These are phyloP conservation scores for Apistogramma diplotaenia DNA, from an alignment of 2,113 vertebrate genomes.

Conservation along the genomic window DNA sequence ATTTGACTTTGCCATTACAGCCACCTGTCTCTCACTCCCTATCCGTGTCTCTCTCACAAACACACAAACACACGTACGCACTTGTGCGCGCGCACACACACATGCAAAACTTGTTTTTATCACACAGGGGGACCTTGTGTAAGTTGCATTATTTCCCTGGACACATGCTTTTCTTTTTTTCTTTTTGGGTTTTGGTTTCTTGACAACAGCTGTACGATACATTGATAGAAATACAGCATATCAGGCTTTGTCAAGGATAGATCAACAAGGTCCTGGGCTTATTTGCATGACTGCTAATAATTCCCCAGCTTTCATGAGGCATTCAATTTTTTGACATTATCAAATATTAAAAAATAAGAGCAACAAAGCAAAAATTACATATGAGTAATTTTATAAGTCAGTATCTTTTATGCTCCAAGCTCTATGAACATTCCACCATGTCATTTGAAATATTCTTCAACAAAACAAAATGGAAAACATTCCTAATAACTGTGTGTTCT, in stretches of 20 bases:
- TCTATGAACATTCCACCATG: neutral
- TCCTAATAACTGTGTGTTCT: neutral
- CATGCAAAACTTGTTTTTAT: neutral
- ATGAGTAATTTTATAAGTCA: neutral
- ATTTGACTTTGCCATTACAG: slow-evolving; percentile 57
- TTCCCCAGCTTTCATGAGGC: neutral
- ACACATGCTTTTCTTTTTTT: neutral
- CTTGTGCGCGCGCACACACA: neutral
- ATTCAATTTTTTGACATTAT: neutral
- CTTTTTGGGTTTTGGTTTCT: neutral
- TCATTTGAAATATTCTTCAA: neutral
- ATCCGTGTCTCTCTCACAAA: neutral
- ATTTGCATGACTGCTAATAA: neutral
- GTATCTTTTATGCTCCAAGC: neutral
- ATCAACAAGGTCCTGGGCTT: neutral
- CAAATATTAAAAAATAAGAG: neutral
- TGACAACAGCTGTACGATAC: neutral
- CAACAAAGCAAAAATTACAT: neutral
- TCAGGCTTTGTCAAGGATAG: neutral
- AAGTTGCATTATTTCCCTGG: neutral
- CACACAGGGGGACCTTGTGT: neutral
- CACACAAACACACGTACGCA: neutral
- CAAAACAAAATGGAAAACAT: neutral
- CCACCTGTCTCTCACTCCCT: slow-evolving; percentile 41
- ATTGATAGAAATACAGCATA: neutral